Percentiles rank a stretch among this genome's conserved stretches.
These are phyloP conservation scores for Brachionus angularis DNA, from an alignment of 1,140 invertebrate species.

Conservation along the genomic window DNA sequence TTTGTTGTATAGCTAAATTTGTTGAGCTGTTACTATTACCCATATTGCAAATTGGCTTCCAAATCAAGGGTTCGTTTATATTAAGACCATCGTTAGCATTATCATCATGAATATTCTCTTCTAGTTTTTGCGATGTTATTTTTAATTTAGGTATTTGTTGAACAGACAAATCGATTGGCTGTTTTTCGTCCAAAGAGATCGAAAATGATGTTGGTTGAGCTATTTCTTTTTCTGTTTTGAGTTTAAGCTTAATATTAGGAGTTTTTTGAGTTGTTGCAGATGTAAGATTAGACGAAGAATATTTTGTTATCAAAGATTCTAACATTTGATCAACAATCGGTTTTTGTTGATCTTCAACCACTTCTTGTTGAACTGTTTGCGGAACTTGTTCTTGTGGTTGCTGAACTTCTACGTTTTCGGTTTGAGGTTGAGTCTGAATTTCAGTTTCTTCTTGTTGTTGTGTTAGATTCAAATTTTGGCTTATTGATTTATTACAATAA, in stretches of 20 bases:
- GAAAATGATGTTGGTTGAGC: no score
- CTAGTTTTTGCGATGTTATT: neutral
- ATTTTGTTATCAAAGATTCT: conserved; percentile 19
- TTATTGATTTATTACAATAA: no score
- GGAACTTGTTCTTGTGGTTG: no score
- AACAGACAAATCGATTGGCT: no score
- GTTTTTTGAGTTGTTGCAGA: neutral
- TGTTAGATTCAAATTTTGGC: no score
- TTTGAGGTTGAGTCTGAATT: no score
- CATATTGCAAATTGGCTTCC: conserved; percentile 31
- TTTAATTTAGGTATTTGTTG: neutral
- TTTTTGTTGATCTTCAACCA: neutral
- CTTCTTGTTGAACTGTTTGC: no score
- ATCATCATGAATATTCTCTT: conserved; percentile 2
- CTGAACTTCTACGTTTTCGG: no score
- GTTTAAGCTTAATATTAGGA: neutral
- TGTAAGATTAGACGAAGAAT: neutral
- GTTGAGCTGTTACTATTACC: no score
- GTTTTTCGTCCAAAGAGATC: no score
- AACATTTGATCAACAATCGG: conserved; percentile 9
- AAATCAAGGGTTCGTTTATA: conserved; percentile 8
- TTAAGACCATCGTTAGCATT: conserved; percentile 15
- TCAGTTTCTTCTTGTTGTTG: no score
- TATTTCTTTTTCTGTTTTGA: neutral
- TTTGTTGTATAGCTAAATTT: no score